Conservation (phyloP, 1,140 invertebrate species). For the Chlorops oryzae region DNA sequence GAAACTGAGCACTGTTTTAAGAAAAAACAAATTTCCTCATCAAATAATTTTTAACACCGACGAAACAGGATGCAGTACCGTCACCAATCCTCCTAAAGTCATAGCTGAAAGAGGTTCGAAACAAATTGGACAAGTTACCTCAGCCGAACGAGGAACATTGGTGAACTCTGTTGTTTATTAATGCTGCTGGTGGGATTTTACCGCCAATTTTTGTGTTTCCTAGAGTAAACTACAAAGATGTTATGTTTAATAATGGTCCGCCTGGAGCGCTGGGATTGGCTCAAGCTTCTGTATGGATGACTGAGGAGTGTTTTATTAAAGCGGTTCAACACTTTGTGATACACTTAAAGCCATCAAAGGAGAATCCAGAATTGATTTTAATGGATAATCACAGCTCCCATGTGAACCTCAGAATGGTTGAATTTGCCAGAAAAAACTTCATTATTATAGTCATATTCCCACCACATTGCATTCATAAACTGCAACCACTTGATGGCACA, state of each 20-base stretch:
- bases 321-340: constrained; percentile 49
- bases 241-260: constrained; percentile 39
- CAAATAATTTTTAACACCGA: not conserved
- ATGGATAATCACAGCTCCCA: constrained; percentile 48
- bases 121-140: not conserved
- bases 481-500: constrained; percentile 49
- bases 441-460: constrained; percentile 40
- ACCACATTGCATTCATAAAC: no score
- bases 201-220: constrained; percentile 32
- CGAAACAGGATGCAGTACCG: not conserved
- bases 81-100: not conserved
- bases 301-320: constrained; percentile 43
- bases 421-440: constrained; percentile 29
- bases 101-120: not conserved
- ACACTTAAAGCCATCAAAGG: constrained; percentile 28
- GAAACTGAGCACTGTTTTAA: not conserved
- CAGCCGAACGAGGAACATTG: not conserved
- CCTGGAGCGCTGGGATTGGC: constrained; percentile 44
- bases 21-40: not conserved
- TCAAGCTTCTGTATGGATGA: constrained; percentile 48
- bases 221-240: no score
- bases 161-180: not conserved
- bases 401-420: constrained; percentile 26
- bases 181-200: constrained; percentile 3
- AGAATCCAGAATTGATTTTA: constrained; percentile 43